A percentile compares a stretch with the other conserved stretches of the same genome.
Conservation (phyloP, 2,888 invertebrate species). For the Sipha maydis region DNA sequence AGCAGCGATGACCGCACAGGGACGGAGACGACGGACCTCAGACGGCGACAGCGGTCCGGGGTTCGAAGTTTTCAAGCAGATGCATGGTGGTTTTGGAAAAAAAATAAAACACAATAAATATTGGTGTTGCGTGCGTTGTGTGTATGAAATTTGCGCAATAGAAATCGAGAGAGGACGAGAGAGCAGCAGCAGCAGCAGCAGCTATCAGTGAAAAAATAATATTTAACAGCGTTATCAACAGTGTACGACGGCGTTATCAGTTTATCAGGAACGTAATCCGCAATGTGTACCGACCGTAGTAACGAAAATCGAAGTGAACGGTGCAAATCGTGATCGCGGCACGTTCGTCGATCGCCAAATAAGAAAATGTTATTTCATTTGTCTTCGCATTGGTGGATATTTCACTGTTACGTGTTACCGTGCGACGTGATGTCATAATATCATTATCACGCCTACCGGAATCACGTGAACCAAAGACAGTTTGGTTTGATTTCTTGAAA, state of each 20-base stretch:
- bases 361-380: no score
- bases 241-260: slow-evolving; percentile 13
- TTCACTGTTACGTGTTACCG: no score
- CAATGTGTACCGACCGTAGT: not conserved
- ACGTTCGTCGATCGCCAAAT: no score
- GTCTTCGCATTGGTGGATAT: no score
- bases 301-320: not conserved
- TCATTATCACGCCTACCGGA: no score
- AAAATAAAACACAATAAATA: no score
- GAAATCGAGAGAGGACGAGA: slow-evolving; percentile 32
- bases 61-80: not conserved
- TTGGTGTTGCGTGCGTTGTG: not conserved
- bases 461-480: no score
- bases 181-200: not conserved
- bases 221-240: slow-evolving; percentile 15
- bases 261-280: slow-evolving; percentile 1
- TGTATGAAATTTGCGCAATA: slow-evolving; percentile 10
- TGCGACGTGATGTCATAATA: no score
- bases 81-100: no score
- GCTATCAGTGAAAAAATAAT: slow-evolving; percentile 11
- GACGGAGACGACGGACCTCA: not conserved
- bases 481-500: not conserved
- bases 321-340: no score
- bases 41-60: not conserved
- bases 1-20: not conserved